A percentile compares a stretch with the other conserved stretches of the same genome.
Evolutionary conservation across 2,888 invertebrate genomes (phyloP).

Genomic region (Ectropis crepuscularia): DNA sequence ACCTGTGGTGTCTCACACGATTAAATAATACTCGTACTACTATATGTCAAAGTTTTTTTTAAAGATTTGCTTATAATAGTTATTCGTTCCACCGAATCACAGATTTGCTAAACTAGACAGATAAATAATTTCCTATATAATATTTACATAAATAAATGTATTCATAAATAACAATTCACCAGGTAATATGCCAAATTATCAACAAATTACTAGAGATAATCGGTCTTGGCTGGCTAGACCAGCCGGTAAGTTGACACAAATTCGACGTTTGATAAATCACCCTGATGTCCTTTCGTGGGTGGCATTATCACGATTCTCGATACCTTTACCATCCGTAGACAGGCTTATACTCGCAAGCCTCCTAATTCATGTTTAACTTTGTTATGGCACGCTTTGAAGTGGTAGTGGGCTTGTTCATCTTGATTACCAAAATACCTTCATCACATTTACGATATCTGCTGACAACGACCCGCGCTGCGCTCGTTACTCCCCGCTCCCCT

Average conservation of each 20-base stretch:
- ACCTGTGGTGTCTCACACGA: too few species aligned
- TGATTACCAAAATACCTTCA: too few species aligned
- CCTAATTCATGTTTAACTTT: conserved; percentile 1
- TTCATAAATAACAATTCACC: conserved; percentile 12
- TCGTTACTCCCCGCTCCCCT: too few species aligned
- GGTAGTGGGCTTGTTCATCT: too few species aligned
- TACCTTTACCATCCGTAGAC: conserved; percentile 8
- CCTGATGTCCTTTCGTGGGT: conserved; percentile 27
- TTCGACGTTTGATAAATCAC: conserved; percentile 29
- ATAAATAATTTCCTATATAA: conserved; percentile 1
- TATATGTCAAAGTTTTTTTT: too few species aligned
- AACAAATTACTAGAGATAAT: conserved; percentile 20
- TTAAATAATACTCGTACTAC: too few species aligned
- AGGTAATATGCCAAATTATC: conserved; percentile 20
- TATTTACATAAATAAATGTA: neutral
- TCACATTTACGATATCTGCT: too few species aligned
- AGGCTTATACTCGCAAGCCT: neutral
- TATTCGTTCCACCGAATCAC: too few species aligned
- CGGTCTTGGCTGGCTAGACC: conserved; percentile 22
- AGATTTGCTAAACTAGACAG: neutral
- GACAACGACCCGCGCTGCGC: too few species aligned
- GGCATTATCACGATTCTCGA: conserved; percentile 18
- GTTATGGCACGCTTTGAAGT: too few species aligned
- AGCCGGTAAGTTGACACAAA: conserved; percentile 32
- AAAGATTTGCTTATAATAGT: too few species aligned